Percentiles rank a stretch among this genome's conserved stretches.
Conservation (phyloP, 2,888 invertebrate species). For the Noctua janthe region DNA sequence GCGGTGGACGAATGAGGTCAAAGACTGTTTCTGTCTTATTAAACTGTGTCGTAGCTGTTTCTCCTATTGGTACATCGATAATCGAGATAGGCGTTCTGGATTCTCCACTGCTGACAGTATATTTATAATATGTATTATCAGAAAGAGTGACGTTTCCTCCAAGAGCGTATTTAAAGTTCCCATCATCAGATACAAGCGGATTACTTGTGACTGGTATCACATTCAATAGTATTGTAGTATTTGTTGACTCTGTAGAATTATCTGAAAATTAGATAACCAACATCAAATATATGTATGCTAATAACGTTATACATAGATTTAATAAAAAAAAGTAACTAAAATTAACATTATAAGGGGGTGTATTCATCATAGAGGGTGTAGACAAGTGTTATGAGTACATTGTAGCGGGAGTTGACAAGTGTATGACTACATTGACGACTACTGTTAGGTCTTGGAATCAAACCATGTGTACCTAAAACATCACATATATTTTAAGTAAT, state of each 20-base stretch:
- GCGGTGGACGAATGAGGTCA: constrained; percentile 26
- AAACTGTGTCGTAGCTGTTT: constrained; percentile 9
- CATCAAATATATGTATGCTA: neutral
- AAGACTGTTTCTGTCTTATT: constrained; percentile 49
- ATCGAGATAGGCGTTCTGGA: neutral
- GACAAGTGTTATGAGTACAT: neutral
- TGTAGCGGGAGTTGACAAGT: too few species aligned
- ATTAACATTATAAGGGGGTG: neutral
- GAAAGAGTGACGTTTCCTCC: constrained; percentile 11
- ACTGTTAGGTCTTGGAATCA: too few species aligned
- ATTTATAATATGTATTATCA: constrained; percentile 57
- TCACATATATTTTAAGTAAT: too few species aligned
- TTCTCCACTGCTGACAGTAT: constrained; percentile 31
- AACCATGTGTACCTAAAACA: too few species aligned
- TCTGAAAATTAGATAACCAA: constrained; percentile 16
- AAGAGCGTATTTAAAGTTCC: constrained; percentile 5
- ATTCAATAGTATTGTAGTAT: constrained; percentile 6
- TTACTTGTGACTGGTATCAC: constrained; percentile 11
- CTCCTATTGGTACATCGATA: neutral
- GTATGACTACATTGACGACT: too few species aligned
- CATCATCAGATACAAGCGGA: neutral
- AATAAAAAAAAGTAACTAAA: neutral
- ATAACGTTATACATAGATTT: neutral
- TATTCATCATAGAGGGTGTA: neutral
- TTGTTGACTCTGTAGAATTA: neutral